Percentiles rank a stretch among this genome's conserved stretches.
Evolutionary conservation across 2,113 vertebrate genomes (phyloP).

Genomic region (Rhagologus leucostigma): DNA sequence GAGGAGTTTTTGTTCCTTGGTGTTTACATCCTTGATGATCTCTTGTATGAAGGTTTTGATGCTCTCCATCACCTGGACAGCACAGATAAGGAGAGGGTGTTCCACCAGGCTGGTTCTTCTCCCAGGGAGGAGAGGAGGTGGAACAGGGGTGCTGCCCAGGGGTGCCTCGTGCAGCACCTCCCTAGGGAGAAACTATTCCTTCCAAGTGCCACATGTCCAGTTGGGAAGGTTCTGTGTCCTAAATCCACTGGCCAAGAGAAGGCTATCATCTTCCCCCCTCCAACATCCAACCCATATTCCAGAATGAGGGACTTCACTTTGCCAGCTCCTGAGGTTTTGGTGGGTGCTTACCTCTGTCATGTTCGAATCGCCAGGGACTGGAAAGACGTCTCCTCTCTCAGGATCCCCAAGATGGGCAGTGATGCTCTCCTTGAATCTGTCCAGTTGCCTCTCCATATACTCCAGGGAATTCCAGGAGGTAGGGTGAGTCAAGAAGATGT

Average conservation of each 20-base stretch:
- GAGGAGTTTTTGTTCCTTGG: background rate
- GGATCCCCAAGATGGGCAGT: background rate
- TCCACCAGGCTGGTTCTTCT: background rate
- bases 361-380: rapidly evolving
- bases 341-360: background rate
- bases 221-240: background rate
- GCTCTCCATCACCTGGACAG: background rate
- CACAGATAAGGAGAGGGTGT: background rate
- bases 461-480: background rate
- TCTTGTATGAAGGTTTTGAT: background rate
- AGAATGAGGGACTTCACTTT: background rate
- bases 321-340: background rate
- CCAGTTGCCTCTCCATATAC: background rate
- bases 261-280: background rate
- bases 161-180: background rate
- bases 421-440: background rate
- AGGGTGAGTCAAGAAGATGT: too few relatives aligned
- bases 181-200: background rate
- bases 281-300: background rate
- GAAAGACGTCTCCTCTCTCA: background rate
- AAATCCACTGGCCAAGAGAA: background rate
- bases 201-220: background rate
- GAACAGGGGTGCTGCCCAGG: background rate
- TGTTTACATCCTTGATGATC: background rate
- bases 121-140: background rate